Conservation (phyloP, 2,797 vertebrate species). For the Chromis chromis region DNA sequence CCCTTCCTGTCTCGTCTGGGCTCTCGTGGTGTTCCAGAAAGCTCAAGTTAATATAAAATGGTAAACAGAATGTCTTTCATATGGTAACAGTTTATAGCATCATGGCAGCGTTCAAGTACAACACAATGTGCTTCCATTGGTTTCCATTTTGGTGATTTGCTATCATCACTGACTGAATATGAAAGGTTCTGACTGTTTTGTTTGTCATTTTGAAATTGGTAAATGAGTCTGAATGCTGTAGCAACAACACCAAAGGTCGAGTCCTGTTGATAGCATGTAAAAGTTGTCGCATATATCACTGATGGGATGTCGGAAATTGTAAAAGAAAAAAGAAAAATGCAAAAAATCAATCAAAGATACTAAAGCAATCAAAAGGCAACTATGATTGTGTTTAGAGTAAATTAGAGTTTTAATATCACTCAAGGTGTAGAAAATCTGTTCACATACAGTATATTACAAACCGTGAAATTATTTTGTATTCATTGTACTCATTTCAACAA, state of each 20-base stretch:
- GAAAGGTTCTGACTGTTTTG: neutral
- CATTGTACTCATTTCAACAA: too few relatives aligned
- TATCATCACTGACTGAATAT: constrained; percentile 17
- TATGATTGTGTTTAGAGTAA: too few relatives aligned
- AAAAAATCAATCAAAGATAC: too few relatives aligned
- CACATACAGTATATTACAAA: neutral
- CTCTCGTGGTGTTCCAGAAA: constrained; percentile 38
- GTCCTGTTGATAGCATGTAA: neutral
- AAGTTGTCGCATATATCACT: constrained; percentile 10
- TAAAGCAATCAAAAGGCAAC: too few relatives aligned
- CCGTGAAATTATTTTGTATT: too few relatives aligned
- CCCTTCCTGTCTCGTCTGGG: constrained; percentile 39
- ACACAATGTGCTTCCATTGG: constrained; percentile 10
- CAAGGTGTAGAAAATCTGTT: neutral
- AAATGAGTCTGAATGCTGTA: neutral
- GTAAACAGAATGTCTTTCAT: constrained; percentile 32
- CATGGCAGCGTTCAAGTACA: constrained; percentile 17
- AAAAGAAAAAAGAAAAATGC: too few relatives aligned
- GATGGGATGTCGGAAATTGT: neutral
- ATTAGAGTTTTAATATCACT: too few relatives aligned
- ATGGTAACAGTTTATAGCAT: constrained; percentile 30
- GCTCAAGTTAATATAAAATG: constrained; percentile 47
- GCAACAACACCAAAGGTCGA: neutral
- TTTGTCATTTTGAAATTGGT: constrained; percentile 17
- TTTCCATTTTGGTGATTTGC: constrained; percentile 3